These are phyloP conservation scores for Darevskia nairensis DNA, from an alignment of 2,797 vertebrate species.

Conservation along the genomic window DNA sequence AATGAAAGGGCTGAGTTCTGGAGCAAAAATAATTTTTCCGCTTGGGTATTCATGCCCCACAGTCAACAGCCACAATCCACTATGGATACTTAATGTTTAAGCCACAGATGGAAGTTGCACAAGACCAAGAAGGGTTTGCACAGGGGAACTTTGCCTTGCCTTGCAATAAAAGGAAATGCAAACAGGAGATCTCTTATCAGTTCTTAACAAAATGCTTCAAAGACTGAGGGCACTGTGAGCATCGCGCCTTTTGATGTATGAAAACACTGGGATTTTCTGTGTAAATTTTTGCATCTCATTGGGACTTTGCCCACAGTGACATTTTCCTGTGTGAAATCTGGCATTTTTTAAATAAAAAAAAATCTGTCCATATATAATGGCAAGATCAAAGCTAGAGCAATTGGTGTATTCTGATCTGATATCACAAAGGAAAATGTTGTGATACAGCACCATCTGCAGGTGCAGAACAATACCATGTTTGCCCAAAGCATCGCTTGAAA, in stretches of 20 bases:
- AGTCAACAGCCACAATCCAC: background rate
- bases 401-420: background rate
- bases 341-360: background rate
- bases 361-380: background rate
- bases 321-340: conserved; percentile 10
- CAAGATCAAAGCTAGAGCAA: conserved; percentile 36
- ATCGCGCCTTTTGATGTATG: background rate
- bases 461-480: conserved; percentile 12
- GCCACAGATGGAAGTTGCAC: background rate
- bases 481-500: background rate
- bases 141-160: background rate
- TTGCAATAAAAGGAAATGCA: background rate
- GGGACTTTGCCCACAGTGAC: conserved; percentile 41
- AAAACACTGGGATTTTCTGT: background rate
- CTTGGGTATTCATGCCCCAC: background rate
- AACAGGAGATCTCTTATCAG: background rate
- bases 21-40: background rate
- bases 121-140: background rate
- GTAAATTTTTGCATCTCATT: conserved; percentile 19
- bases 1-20: background rate
- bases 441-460: conserved; percentile 75
- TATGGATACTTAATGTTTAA: background rate
- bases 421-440: conserved; percentile 25
- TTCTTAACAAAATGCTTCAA: background rate
- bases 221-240: accelerated